Evolutionary conservation across 2,797 vertebrate genomes (phyloP).

Genomic region (Sebastes taczanowskii): DNA sequence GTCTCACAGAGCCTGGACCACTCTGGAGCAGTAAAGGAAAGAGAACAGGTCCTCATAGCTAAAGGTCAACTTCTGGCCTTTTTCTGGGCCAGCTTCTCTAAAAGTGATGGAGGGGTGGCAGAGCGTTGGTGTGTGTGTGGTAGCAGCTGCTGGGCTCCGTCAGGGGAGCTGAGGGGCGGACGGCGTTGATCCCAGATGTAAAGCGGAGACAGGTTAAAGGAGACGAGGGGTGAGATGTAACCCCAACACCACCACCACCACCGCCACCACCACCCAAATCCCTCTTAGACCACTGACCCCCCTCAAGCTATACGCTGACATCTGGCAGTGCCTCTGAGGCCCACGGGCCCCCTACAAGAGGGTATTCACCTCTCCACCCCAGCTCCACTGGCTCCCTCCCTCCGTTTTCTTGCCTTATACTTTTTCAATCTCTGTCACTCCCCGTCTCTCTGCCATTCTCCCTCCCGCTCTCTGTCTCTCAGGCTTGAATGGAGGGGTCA

Average conservation of each 20-base stretch:
- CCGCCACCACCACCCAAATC: constrained; percentile 6
- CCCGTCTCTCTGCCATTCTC: constrained; percentile 42
- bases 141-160: constrained; percentile 56
- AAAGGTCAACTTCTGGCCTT: constrained; percentile 78
- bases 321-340: constrained; percentile 49
- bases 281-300: constrained; percentile 5
- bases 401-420: constrained; percentile 23
- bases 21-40: not conserved
- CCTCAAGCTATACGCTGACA: constrained; percentile 44
- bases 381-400: constrained; percentile 12
- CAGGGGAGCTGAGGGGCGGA: constrained; percentile 29
- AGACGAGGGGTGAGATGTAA: constrained; percentile 33
- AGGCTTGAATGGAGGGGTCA: constrained; percentile 70
- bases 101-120: constrained; percentile 32
- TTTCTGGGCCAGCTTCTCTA: constrained; percentile 48
- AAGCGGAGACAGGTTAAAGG: constrained; percentile 37
- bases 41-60: constrained; percentile 63
- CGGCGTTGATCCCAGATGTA: constrained; percentile 42
- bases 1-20: constrained; percentile 18
- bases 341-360: constrained; percentile 51
- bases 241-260: constrained; percentile 9
- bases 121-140: constrained; percentile 24
- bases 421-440: constrained; percentile 50
- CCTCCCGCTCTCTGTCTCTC: constrained; percentile 49
- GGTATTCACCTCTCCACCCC: constrained; percentile 52